Conservation (phyloP, 2,797 vertebrate species). For the Acanthiza pusilla region DNA sequence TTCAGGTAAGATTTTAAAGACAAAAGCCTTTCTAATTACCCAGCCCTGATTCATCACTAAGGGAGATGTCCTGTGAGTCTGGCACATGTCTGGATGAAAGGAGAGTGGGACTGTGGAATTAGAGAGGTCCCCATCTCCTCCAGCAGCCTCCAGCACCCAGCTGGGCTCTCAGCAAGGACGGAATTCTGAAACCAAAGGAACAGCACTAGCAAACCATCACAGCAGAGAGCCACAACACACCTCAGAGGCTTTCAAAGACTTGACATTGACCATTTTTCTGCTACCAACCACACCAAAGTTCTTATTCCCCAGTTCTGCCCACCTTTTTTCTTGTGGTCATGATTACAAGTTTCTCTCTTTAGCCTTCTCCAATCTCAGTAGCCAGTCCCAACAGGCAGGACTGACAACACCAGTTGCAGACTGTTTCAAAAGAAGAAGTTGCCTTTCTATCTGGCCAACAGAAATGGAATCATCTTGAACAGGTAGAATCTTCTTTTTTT, state of each 20-base stretch:
- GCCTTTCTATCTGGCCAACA: fast-evolving
- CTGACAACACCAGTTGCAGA: too few species aligned
- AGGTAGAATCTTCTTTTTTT: neutral
- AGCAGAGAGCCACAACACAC: neutral
- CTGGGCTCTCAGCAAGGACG: neutral
- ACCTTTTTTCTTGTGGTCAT: neutral
- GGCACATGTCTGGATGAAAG: neutral
- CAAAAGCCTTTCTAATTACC: neutral
- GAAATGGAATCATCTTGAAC: neutral
- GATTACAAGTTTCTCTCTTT: too few species aligned
- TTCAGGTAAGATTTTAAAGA: neutral
- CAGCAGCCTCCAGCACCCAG: neutral
- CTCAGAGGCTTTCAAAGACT: neutral
- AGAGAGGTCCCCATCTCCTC: fast-evolving
- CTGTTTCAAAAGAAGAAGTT: neutral
- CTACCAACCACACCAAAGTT: neutral
- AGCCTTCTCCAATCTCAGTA: neutral
- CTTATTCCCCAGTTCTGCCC: neutral
- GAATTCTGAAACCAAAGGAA: neutral
- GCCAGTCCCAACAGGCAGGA: neutral
- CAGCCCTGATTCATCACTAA: neutral
- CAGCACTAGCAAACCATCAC: neutral
- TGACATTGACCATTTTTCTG: neutral
- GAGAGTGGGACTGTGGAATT: neutral
- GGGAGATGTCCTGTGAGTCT: neutral